Base-by-base conservation (phyloP, 2,888 invertebrate genomes). In the Clostera curtula region DNA sequence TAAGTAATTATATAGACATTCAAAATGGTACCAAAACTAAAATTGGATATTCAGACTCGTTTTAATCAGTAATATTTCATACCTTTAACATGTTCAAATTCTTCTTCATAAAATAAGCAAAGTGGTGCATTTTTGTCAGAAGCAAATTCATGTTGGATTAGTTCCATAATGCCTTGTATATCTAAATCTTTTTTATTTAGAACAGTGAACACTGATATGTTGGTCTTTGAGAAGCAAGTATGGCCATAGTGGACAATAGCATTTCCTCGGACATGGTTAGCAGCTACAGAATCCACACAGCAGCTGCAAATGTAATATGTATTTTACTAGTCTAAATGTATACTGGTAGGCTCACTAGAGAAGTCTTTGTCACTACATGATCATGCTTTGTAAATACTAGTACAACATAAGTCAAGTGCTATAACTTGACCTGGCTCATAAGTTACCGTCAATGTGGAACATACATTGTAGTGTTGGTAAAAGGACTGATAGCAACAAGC, bases 161-260 rank as follows among this genome's bases (percentile, higher is more conserved):
- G 9, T 7, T 40, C 54, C 19, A 64, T 49, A 5, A 42, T 40
- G n/a, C 47, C 37, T 1, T 75, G 61, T 3, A 86, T 27, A 54
- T 91, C 79, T 5, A 96, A 50, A 0, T 76, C 43, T 17, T 71
- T 63, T 56, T 90, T 89, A 7, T 90, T 89, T 38, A 93, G 87
- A 17, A 95, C 86, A 41, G 89, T 90, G 26, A 90, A 86, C 3
- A 93, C 91, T 0, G 96, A 94, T 28, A 97, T 83, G 26, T 90
- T 86, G 13, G 86, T 83, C 7, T 91, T 89, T 14, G 94, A 93
- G 40, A 95, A 89, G 69, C 98, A 98, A 1, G 93, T 89, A 54
- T 90, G 91, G 0, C 98, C 98, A 72, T 93, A 98, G 70, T 98
- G 98, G 28, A 98, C 87, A 2, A 98, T 80, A 14, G 92, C 90